These are phyloP conservation scores for Odontocolon sp. DNA, from an alignment of 2,888 invertebrate genomes.

Conservation along the genomic window DNA sequence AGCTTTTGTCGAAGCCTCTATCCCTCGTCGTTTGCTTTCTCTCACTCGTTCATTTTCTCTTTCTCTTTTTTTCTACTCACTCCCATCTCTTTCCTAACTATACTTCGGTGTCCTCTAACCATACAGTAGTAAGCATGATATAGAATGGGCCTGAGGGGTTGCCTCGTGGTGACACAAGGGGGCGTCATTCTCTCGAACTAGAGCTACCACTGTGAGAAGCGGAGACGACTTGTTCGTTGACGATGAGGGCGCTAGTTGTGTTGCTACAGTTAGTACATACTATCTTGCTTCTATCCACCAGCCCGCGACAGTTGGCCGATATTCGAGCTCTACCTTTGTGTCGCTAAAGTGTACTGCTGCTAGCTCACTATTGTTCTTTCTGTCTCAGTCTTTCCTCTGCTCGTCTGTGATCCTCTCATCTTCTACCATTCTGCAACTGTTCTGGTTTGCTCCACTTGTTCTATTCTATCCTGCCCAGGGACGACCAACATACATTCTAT, in stretches of 20 bases:
- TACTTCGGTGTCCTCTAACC: constrained; percentile 64
- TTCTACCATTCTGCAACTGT: constrained; percentile 10
- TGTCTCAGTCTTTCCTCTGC: background rate
- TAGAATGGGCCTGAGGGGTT: constrained; percentile 43
- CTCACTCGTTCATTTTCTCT: background rate
- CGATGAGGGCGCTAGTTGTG: constrained; percentile 32
- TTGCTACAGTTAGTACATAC: constrained; percentile 47
- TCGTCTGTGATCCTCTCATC: constrained; percentile 53
- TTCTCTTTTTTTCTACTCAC: background rate
- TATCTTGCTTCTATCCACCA: constrained; percentile 62
- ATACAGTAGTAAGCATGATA: constrained; percentile 14
- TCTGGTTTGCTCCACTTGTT: constrained; percentile 4
- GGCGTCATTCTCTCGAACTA: background rate
- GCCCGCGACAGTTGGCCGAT: constrained; percentile 78
- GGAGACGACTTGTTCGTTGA: constrained; percentile 9
- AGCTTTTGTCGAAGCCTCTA: constrained; percentile 57
- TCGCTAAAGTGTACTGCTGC: constrained; percentile 67
- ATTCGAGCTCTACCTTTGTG: constrained; percentile 77
- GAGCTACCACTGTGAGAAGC: constrained; percentile 23
- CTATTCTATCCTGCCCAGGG: constrained; percentile 24
- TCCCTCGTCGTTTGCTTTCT: constrained; percentile 62
- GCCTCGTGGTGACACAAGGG: constrained; percentile 8
- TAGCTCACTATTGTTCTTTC: no score
- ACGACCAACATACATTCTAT: constrained; percentile 40
- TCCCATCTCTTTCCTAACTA: constrained; percentile 59